A percentile compares a stretch with the other conserved stretches of the same genome.
Conservation (phyloP, 2,888 invertebrate genomes). For the Chalcis sispes region DNA sequence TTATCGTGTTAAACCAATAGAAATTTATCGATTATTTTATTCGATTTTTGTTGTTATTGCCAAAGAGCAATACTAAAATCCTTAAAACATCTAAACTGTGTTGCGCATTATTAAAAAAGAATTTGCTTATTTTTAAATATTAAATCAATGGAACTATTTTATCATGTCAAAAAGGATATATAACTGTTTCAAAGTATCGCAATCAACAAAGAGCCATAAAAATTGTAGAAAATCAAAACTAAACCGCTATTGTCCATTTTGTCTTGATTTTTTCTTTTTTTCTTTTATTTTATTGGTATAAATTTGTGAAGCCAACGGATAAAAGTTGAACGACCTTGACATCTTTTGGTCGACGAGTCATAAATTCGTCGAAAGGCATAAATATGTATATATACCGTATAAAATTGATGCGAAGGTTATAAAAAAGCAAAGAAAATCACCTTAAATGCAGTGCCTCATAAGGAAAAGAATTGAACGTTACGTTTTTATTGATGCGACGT, state of each 20-base stretch:
- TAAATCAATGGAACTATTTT: no score
- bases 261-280: not conserved
- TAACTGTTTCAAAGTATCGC: not conserved
- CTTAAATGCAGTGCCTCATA: conserved; percentile 18
- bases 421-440: conserved; percentile 16
- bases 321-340: conserved; percentile 50
- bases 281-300: not conserved
- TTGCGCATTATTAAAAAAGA: no score
- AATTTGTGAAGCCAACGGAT: not conserved
- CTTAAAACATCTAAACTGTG: no score
- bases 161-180: not conserved
- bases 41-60: no score
- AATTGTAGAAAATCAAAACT: not conserved
- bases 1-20: no score
- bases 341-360: conserved; percentile 19
- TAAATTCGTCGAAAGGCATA: conserved; percentile 34
- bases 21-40: no score
- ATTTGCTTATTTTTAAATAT: no score
- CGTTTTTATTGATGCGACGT: conserved; percentile 39
- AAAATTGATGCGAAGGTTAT: no score
- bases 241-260: not conserved
- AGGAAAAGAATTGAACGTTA: conserved; percentile 17
- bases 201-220: not conserved
- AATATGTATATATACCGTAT: not conserved
- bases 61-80: no score